phyloP scores from a whole-genome alignment of 2,888 invertebrate species.

The Zygaena filipendulae region DNA sequence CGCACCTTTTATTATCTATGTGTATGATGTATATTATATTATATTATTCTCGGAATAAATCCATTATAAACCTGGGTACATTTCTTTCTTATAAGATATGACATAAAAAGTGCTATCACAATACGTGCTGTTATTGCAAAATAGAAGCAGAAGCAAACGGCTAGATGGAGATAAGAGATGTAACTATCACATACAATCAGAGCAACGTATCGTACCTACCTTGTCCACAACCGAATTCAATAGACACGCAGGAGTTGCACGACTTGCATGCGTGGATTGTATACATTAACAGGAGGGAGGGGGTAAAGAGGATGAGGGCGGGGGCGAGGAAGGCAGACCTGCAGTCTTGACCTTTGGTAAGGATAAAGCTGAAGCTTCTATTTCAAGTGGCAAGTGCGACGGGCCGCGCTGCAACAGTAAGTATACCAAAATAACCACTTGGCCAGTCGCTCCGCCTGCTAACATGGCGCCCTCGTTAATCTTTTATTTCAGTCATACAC shows the following conservation, averaged over 20 bases:
- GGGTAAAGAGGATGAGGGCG: slow-evolving; percentile 20
- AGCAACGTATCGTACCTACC: too few relatives aligned
- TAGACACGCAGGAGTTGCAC: not conserved
- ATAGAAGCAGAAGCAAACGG: too few relatives aligned
- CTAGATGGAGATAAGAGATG: too few relatives aligned
- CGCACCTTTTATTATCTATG: too few relatives aligned
- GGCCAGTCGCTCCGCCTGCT: slow-evolving; percentile 33
- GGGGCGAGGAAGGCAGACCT: slow-evolving; percentile 29
- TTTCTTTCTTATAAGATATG: too few relatives aligned
- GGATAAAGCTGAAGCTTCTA: slow-evolving; percentile 67
- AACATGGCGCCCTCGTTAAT: slow-evolving; percentile 42
- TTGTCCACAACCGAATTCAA: too few relatives aligned
- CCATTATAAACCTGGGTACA: too few relatives aligned
- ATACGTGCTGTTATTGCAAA: too few relatives aligned
- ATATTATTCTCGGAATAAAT: too few relatives aligned
- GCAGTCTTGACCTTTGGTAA: slow-evolving; percentile 66
- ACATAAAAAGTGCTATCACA: too few relatives aligned
- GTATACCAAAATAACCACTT: slow-evolving; percentile 67
- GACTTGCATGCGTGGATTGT: not conserved
- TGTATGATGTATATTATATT: too few relatives aligned
- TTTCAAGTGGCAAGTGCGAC: slow-evolving; percentile 67
- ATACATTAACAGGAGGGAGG: slow-evolving; percentile 13
- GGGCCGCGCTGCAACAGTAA: slow-evolving; percentile 59
- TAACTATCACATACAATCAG: too few relatives aligned
- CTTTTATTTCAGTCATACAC: slow-evolving; percentile 40